A percentile compares a stretch with the other conserved stretches of the same genome.
These are phyloP conservation scores for Anolis apletophallus DNA, from an alignment of 2,797 vertebrate genomes.

Conservation along the genomic window DNA sequence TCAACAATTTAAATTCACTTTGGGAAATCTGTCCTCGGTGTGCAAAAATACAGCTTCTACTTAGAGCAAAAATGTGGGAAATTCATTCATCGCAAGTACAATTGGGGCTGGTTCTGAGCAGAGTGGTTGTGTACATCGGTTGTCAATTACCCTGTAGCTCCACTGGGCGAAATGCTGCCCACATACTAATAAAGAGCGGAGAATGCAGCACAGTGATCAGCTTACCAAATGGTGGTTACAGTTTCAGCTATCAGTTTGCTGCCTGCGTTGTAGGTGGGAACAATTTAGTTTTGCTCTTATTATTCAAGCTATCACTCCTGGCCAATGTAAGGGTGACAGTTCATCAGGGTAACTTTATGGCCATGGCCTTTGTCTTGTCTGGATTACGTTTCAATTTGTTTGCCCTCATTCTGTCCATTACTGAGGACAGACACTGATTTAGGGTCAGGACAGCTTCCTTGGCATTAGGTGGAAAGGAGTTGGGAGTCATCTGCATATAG, in stretches of 20 bases:
- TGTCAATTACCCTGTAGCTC: background rate
- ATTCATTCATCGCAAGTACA: background rate
- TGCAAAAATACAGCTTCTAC: background rate
- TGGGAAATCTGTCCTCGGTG: background rate
- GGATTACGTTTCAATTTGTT: too few species aligned
- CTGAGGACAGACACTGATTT: too few species aligned
- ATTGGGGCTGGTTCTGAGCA: background rate
- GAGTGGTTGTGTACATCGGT: background rate
- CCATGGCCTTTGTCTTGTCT: too few species aligned
- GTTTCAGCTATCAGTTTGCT: background rate
- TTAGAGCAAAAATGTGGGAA: background rate
- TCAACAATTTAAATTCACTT: background rate
- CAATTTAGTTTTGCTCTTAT: background rate
- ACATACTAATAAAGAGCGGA: background rate
- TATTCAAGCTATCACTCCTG: background rate
- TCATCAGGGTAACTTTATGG: background rate
- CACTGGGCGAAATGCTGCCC: background rate
- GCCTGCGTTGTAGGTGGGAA: background rate
- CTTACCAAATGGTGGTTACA: background rate
- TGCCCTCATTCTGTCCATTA: too few species aligned
- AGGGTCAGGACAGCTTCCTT: too few species aligned
- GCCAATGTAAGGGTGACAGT: background rate
- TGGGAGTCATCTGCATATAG: too few species aligned
- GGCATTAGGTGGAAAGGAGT: too few species aligned
- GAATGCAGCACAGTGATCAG: background rate